A percentile compares a stretch with the other conserved stretches of the same genome.
Evolutionary conservation across 2,797 vertebrate genomes (phyloP).

Genomic region (Agapornis canus): DNA sequence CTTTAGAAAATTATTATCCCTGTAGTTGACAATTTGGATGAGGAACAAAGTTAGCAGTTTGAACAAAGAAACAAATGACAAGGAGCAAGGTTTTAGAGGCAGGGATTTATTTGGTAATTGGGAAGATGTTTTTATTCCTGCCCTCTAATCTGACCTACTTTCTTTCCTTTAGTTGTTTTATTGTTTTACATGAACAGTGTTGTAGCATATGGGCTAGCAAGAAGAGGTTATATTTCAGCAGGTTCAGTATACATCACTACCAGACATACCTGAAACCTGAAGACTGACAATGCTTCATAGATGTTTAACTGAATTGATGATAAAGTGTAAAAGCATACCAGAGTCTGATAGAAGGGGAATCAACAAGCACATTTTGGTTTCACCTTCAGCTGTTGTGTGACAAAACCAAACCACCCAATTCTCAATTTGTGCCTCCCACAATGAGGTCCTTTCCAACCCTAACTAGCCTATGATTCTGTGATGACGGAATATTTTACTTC

Average conservation of each 20-base stretch:
- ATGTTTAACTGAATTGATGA: neutral
- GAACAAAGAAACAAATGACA: neutral
- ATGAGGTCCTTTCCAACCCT: neutral
- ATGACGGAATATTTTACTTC: neutral
- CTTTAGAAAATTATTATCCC: neutral
- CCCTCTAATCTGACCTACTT: neutral
- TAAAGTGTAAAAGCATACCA: neutral
- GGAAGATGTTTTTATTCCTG: neutral
- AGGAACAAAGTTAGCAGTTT: neutral
- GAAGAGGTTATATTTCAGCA: neutral
- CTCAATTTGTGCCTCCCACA: neutral
- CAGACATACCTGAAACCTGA: neutral
- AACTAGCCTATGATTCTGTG: neutral
- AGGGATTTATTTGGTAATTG: neutral
- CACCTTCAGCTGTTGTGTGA: neutral
- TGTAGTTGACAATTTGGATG: neutral
- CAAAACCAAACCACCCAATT: neutral
- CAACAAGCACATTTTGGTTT: neutral
- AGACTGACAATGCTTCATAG: neutral
- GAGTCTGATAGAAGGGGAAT: neutral
- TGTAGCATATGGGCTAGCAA: neutral
- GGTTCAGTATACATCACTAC: neutral
- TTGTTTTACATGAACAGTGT: neutral
- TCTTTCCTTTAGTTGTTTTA: neutral
- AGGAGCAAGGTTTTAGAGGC: neutral